Evolutionary conservation across 2,797 vertebrate genomes (phyloP).

Genomic region (Prionace glauca): DNA sequence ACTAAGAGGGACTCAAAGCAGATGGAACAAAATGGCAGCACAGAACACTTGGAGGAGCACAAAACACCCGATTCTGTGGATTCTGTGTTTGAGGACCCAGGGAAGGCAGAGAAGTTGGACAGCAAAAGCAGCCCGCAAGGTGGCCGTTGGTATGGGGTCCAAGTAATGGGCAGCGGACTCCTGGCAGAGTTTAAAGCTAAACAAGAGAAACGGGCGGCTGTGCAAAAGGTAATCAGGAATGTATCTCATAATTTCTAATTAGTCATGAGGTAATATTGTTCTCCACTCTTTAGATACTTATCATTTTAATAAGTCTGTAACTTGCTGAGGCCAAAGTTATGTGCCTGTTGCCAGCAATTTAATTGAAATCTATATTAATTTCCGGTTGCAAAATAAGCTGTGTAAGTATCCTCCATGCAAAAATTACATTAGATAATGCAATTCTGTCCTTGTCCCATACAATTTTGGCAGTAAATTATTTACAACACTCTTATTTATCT

Average conservation of each 20-base stretch:
- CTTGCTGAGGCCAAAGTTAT: not conserved
- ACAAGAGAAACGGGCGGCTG: slow-evolving; percentile 77
- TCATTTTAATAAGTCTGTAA: not conserved
- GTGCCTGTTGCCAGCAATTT: not conserved
- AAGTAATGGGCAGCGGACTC: slow-evolving; percentile 86
- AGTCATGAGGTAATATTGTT: not conserved
- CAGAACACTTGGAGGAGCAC: slow-evolving; percentile 72
- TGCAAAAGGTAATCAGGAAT: slow-evolving; percentile 69
- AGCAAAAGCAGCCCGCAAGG: slow-evolving; percentile 79
- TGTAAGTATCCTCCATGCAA: not conserved
- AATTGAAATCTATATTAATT: not conserved
- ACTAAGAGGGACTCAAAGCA: slow-evolving; percentile 63
- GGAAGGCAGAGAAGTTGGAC: slow-evolving; percentile 54
- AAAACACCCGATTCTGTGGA: slow-evolving; percentile 79
- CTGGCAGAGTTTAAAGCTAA: slow-evolving; percentile 97
- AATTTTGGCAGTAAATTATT: not conserved
- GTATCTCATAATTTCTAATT: not conserved
- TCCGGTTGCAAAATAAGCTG: not conserved
- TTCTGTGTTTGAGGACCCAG: slow-evolving; percentile 64
- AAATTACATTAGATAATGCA: not conserved
- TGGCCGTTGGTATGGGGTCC: slow-evolving; percentile 75
- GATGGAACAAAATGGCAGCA: slow-evolving; percentile 68
- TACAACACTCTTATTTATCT: not conserved
- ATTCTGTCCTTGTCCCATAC: not conserved
- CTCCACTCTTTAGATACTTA: not conserved